Conservation (phyloP, 2,888 invertebrate genomes). For the Brachycybe producta region DNA sequence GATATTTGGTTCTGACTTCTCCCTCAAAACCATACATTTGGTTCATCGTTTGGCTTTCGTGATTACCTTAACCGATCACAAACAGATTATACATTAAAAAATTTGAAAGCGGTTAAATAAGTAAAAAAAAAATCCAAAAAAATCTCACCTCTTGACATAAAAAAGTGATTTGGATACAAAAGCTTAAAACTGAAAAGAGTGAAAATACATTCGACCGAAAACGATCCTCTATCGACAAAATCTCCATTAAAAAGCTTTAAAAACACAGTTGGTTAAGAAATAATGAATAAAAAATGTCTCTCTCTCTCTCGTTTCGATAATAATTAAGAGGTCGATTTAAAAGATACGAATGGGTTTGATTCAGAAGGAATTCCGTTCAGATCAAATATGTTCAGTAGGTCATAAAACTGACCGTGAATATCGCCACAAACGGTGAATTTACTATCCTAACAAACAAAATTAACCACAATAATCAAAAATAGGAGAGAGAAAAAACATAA, state of each 20-base stretch:
- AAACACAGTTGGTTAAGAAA: constrained; percentile 24
- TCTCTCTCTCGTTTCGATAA: constrained; percentile 1
- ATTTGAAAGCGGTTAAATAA: neutral
- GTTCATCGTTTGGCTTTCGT: constrained; percentile 96
- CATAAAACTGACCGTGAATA: constrained; percentile 98
- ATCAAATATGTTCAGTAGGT: constrained; percentile 92
- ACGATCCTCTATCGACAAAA: constrained; percentile 97
- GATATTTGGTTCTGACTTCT: constrained; percentile 86
- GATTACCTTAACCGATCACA: constrained; percentile 60
- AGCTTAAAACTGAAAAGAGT: constrained; percentile 93
- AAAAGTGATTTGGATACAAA: constrained; percentile 90
- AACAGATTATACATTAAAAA: neutral
- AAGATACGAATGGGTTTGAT: constrained; percentile 80
- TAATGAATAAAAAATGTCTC: neutral
- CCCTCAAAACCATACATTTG: constrained; percentile 99
- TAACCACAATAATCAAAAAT: neutral
- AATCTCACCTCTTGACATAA: constrained; percentile 81
- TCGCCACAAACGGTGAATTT: constrained; percentile 99
- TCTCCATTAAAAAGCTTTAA: constrained; percentile 87
- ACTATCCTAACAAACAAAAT: constrained; percentile 39
- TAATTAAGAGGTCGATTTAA: constrained; percentile 18
- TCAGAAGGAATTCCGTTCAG: constrained; percentile 92
- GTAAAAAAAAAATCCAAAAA: constrained; percentile 4
- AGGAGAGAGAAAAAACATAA: neutral
- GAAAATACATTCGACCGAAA: constrained; percentile 98